Evolutionary conservation across 2,113 vertebrate species (phyloP), one percentile per base, ranked within the genome.

Genomic region (Nansenia antarctica): DNA sequence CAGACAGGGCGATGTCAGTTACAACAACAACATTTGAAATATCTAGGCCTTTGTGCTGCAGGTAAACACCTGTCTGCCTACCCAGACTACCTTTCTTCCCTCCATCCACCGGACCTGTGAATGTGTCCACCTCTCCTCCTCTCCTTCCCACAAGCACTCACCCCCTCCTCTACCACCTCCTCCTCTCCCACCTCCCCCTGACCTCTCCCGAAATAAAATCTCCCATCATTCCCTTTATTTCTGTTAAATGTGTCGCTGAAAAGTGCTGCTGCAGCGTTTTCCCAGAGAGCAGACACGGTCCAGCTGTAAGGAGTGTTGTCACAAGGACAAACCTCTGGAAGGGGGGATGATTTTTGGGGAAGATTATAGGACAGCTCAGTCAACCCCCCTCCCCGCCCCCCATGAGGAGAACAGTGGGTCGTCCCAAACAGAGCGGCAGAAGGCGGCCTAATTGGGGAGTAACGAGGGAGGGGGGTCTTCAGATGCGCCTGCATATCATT

Each of bases 321-420:
- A 9, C 31, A 52, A 60, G 66, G 61, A 77, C 70, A 65, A 32
- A 49, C 68, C 74, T 83, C 74, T 74, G 77, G 61, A 71, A 79
- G 26, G 55, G 14, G 12, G 26, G 27, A 7, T n/a, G 27, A 42
- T 18, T n/a, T n/a, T n/a, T n/a, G n/a, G n/a, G 47, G 34, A 6
- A 35, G 65, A 74, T 79, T 69, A 84, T 47, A 42, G 35, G 35
- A 37, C 62, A 37, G 65, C 37, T 74, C 62, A 62, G 67, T 74
- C 71, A 79, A 76, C 52, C 70, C 72, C 1, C 24, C 72, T 78
- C 77, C 66, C n/a, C n/a, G n/a, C n/a, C n/a, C n/a, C n/a, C n/a
- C n/a, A n/a, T n/a, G 70, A 63, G 68, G 59, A 52, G 68, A 69
- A 39, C 62, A 70, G 39, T 29, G 66, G 68, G 72, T 63, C 75